Base-by-base conservation (phyloP, 2,113 vertebrate species). In the Chionodraco myersi region DNA sequence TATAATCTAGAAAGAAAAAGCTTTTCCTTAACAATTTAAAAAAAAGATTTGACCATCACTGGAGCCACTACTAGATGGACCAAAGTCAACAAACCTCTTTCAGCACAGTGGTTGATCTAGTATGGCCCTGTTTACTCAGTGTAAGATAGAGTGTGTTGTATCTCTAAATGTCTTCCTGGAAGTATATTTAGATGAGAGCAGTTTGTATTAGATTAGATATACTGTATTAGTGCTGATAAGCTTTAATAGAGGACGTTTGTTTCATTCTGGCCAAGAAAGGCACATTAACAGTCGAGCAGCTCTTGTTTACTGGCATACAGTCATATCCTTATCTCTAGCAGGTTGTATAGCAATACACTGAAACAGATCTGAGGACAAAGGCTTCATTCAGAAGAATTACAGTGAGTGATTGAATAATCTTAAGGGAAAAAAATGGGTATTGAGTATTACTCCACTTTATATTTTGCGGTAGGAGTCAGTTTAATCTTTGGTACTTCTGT, bases 151-250 rank as follows among this genome's bases (percentile, higher is more conserved):
- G 26, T 41, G 18, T 1, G 34, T 62, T 61, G 59, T 11, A 18
- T 80, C 26, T 45, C 60, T 30, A n/a, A 30, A 61, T 53, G 61
- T 84, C 67, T 88, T 83, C 80, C 73, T 77, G 75, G 62, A 73
- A 75, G 53, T 72, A 63, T 61, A 66, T 67, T 79, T 81, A 49
- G 56, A 85, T 66, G 47, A 8, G 13, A 67, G 64, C 79, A 77
- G 74, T 84, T 86, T 84, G 84, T 52, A 36, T 82, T 84, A 77
- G 84, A 87, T 84, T 81, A 88, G 73, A 83, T 73, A 30, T 10
- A 5, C 41, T 44, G 23, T 1, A 61, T 80, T 86, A 78, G 72
- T 11, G 48, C 4, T 51, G 72, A 85, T 78, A 75, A n/a, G 68
- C 16, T 68, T 84, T 62, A 82, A 86, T 68, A 62, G 72, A 82